Base-by-base conservation (phyloP, 2,113 vertebrate species). In the Excalfactoria chinensis region DNA sequence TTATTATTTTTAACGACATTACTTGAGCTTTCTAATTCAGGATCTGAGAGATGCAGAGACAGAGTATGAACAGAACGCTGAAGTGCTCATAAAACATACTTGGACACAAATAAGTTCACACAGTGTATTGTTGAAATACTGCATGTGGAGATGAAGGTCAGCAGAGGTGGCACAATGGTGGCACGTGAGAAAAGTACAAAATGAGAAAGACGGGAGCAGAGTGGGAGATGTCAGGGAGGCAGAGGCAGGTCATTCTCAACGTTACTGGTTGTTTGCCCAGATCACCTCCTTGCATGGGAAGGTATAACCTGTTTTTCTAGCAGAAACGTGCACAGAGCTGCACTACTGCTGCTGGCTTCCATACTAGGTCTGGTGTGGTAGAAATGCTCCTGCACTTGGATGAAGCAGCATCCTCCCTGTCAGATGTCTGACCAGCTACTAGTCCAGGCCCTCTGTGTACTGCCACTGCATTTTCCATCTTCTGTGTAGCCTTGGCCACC, bases 1-100 rank as follows among this genome's bases (percentile, higher is more conserved):
- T 90, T 80, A 37, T 75, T 93, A 44, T 93, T 94, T 95, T 90
- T 90, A 75, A 84, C 3, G 3, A 23, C 41, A 28, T 84, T 18
- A 56, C 67, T 41, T 71, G 73, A 49, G 40, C 7, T 79, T 88
- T 93, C 93, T 77, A 85, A 90, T 85, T 72, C 46, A 44, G 21
- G 73, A 77, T 51, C 40, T 83, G 85, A 78, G 55, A 88, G 60
- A 66, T 62, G 71, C 16, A 79, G 48, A 84, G 71, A n/a, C 55
- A 60, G 44, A 34, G 18, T 22, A 20, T 60, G 74, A 93, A 70
- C 2, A 55, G 28, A 66, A 32, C 44, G 44, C 40, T 93, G 67
- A 93, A 93, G 58, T 28, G 32, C 62, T 87, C 30, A 30, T 83
- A 72, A 95, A 90, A 80, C 9, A 30, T 68, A 32, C 34, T 53